Percentiles rank a stretch among this genome's conserved stretches.
Conservation (phyloP, 1,140 invertebrate genomes). For the Alviniconcha marisindica region DNA sequence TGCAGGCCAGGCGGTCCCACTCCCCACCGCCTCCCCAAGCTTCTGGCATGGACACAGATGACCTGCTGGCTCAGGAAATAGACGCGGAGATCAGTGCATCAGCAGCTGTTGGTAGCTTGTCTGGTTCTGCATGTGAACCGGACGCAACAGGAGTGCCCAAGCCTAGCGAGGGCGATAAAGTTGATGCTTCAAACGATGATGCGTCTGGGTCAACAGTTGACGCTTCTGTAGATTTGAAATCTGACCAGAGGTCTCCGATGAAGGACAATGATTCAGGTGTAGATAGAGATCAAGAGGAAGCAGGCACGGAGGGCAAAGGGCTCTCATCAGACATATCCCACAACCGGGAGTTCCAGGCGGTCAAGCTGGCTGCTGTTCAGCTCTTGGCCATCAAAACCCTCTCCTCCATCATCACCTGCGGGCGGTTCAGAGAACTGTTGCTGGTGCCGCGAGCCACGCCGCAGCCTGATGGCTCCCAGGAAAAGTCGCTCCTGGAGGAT, state of each 20-base stretch:
- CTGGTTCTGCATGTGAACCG: not conserved
- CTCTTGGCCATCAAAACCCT: slow-evolving; percentile 80
- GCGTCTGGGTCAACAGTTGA: not conserved
- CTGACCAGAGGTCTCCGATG: not conserved
- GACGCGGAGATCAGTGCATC: not conserved
- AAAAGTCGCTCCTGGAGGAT: slow-evolving; percentile 63
- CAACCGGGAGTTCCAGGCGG: slow-evolving; percentile 52
- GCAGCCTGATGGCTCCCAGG: slow-evolving; percentile 57
- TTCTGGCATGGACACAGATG: not conserved
- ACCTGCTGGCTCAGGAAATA: not conserved
- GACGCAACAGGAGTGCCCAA: not conserved
- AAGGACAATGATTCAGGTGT: not conserved
- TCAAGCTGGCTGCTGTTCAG: slow-evolving; percentile 76
- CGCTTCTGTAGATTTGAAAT: not conserved
- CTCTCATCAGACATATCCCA: slow-evolving; percentile 1
- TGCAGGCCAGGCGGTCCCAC: not conserved
- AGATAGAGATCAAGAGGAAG: slow-evolving; percentile 6
- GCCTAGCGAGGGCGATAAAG: not conserved
- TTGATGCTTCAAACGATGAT: not conserved
- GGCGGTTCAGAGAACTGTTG: slow-evolving; percentile 79
- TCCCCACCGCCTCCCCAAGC: not conserved
- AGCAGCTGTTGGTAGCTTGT: not conserved
- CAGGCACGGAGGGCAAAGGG: not conserved
- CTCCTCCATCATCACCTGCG: slow-evolving; percentile 76
- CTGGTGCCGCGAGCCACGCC: slow-evolving; percentile 76